phyloP scores from a whole-genome alignment of 1,140 invertebrate genomes.

The Eriocheir sinensis region DNA sequence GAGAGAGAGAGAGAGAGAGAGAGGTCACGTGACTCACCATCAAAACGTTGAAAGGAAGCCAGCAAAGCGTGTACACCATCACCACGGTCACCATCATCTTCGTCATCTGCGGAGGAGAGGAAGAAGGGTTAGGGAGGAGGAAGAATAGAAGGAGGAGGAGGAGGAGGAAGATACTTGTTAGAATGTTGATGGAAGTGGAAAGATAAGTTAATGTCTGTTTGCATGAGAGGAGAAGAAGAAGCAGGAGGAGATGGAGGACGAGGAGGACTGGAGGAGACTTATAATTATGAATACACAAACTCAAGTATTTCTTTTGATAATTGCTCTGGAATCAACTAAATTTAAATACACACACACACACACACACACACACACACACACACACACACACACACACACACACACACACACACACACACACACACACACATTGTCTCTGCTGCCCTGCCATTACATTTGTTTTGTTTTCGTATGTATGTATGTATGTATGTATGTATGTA shows the following conservation, averaged over 20 bases:
- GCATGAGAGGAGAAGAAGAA: too few relatives aligned
- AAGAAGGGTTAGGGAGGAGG: neutral
- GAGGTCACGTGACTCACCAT: slow-evolving; percentile 65
- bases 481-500: too few relatives aligned
- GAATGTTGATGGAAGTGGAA: too few relatives aligned
- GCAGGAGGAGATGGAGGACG: neutral
- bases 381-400: slow-evolving; percentile 54
- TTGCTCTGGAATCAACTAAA: neutral
- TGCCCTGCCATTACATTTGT: too few relatives aligned
- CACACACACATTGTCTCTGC: too few relatives aligned
- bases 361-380: slow-evolving; percentile 46
- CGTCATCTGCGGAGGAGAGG: slow-evolving; percentile 88
- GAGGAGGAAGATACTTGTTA: neutral
- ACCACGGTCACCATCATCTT: slow-evolving; percentile 97
- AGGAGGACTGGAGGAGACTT: neutral
- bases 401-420: slow-evolving; percentile 53
- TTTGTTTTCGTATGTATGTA: too few relatives aligned
- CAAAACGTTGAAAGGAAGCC: slow-evolving; percentile 91
- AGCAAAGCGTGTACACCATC: slow-evolving; percentile 92
- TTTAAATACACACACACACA: slow-evolving; percentile 29
- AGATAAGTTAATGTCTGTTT: too few relatives aligned
- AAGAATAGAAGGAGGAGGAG: neutral
- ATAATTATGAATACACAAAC: neutral
- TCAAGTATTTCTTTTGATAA: neutral
- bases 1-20: neutral